Base-by-base conservation (phyloP, 2,888 invertebrate genomes). In the Lottia scabra region DNA sequence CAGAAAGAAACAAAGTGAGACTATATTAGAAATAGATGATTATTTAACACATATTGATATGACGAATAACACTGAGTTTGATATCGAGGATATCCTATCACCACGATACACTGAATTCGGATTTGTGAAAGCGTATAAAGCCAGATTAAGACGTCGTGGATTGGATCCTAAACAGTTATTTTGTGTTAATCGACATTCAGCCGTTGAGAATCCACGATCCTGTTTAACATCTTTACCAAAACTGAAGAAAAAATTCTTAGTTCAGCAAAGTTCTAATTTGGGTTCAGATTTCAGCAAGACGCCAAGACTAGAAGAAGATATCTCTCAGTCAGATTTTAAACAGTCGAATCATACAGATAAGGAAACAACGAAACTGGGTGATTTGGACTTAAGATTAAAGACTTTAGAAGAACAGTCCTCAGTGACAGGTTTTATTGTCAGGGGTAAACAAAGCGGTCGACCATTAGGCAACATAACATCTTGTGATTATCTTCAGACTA, bases 121-220 rank as follows among this genome's bases (percentile, higher is more conserved):
- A 56, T 56, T 56, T 56, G 56, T 56, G 56, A 56, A 56, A 56
- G 56, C 56, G 12, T 56, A 56, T 23, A 56, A 56, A 23, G 56
- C 56, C 19, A 19, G 56, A 56, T 23, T 56, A 13, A 56, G 56
- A 23, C 56, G 56, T 15, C 19, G 23, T 23, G 56, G 56, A 4
- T 13, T 56, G 10, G 56, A 56, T 56, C 56, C 56, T 12, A 56
- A 56, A 56, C 56, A 56, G 56, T 5, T 56, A 23, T 56, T 23
- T 23, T 56, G 56, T 56, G 56, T 56, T 12, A 56, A 56, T 23
- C 19, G 56, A 19, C 56, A 56, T 56, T 38, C 38, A 8, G 38
- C 10, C 10, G 23, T 23, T 8, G 56, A 56, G 19, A 56, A 19
- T 4, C 56, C 56, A 23, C 56, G 56, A 23, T 23, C 56, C 10